Evolutionary conservation across 2,113 vertebrate genomes (phyloP), one percentile per base, ranked within the genome.

Genomic region (Gnathonemus longibarbis): DNA sequence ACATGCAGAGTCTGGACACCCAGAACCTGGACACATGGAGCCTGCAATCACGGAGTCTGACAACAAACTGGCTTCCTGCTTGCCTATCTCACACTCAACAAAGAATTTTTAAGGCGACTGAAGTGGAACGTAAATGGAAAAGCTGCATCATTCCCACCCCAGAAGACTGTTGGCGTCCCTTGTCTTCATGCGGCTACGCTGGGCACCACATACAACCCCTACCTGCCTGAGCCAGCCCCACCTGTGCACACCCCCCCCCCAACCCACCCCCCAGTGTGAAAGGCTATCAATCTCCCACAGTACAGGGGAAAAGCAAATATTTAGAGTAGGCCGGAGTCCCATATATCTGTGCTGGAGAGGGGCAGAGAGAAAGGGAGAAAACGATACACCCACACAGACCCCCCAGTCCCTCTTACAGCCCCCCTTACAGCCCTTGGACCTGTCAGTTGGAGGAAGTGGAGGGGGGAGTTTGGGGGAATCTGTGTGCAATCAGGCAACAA

Each of bases 251-350:
- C 84, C 90, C 92, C 92, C 58, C 58, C 58, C 58, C 58, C 56
- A 27, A 24, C 62, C 62, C 10, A 27, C 62, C 21, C 53, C 21
- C 21, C 88, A 93, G 95, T 95, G 95, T 96, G 95, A 96, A 95
- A 96, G 94, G 91, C 94, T 95, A 96, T 96, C 95, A 96, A 95
- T 96, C 96, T 95, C 95, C 93, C 93, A 91, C 93, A 91, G 92
- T 95, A 95, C 95, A 95, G 94, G 93, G 95, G 93, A 96, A 96
- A 96, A 95, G 95, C 95, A 96, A 96, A 96, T 96, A 96, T 96
- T 96, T 96, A 96, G 94, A 96, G 94, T 96, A 95, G 95, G 94
- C 93, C 95, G 92, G 93, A 95, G 95, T 92, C 94, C 94, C 95
- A 96, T 96, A 96, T 96, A 96, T 96, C 96, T 95, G 94, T 94